These are phyloP conservation scores for Babylonia areolata DNA, from an alignment of 1,140 invertebrate species.

Conservation along the genomic window DNA sequence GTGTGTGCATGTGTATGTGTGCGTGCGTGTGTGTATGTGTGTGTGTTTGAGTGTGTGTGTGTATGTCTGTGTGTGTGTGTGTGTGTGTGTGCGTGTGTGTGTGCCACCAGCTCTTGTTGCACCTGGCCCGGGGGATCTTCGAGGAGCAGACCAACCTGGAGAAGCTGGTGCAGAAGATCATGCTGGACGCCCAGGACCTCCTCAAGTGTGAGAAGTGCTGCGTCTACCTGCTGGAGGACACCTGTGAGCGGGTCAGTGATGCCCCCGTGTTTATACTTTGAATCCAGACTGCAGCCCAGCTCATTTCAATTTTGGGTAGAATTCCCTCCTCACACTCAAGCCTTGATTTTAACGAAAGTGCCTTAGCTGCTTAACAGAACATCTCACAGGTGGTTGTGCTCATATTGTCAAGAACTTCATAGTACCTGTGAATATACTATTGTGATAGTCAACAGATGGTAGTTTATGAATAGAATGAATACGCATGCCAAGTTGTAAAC, in stretches of 20 bases:
- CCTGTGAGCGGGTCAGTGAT: conserved; percentile 48
- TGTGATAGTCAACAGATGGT: too few relatives aligned
- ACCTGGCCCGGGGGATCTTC: conserved; percentile 90
- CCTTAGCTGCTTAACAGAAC: too few relatives aligned
- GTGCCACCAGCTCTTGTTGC: conserved; percentile 83
- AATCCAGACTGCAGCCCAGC: too few relatives aligned
- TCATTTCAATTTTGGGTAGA: too few relatives aligned
- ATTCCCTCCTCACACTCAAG: too few relatives aligned
- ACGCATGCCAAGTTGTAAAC: too few relatives aligned
- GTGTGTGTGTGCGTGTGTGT: conserved; percentile 4
- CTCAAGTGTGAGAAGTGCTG: conserved; percentile 94
- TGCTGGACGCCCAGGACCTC: conserved; percentile 93
- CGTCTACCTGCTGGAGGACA: conserved; percentile 75
- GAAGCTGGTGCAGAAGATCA: conserved; percentile 95
- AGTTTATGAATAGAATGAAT: too few relatives aligned
- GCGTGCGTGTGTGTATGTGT: neutral
- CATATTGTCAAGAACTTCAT: too few relatives aligned
- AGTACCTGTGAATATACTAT: too few relatives aligned
- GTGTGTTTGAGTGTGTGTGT: conserved; percentile 17
- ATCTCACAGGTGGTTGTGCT: too few relatives aligned
- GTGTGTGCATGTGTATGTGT: neutral
- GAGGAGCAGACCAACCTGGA: conserved; percentile 95
- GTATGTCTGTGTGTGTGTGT: neutral
- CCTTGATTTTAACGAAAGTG: too few relatives aligned
- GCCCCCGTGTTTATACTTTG: too few relatives aligned